Conservation (phyloP, 2,888 invertebrate genomes). For the Tenodera sinensis region DNA sequence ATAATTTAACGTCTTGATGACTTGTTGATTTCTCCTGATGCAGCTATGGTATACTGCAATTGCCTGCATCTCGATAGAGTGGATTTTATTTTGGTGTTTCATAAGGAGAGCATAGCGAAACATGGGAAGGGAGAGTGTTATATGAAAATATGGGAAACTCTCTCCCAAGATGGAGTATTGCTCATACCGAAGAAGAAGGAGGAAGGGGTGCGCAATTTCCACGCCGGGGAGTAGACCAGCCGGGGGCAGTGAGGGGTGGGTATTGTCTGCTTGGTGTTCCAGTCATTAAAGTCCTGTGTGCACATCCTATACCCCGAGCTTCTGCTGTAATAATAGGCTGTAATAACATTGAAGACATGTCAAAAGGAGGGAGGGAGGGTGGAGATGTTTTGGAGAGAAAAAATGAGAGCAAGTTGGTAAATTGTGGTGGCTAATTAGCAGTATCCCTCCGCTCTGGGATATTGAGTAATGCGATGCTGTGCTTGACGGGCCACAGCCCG, state of each 20-base stretch:
- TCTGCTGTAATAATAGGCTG: conserved; percentile 16
- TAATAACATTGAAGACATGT: conserved; percentile 18
- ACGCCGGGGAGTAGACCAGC: not conserved
- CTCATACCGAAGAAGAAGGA: not conserved
- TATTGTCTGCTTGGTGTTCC: conserved; percentile 5
- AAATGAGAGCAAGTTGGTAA: conserved; percentile 9
- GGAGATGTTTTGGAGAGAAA: not conserved
- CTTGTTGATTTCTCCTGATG: too few species aligned
- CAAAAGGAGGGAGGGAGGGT: not conserved
- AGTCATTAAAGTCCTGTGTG: conserved; percentile 11
- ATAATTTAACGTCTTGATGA: too few species aligned
- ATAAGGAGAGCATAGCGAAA: too few species aligned
- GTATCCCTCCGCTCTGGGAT: not conserved
- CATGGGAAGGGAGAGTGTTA: not conserved
- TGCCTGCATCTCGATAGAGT: too few species aligned
- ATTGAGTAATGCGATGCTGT: not conserved
- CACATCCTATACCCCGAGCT: conserved; percentile 1
- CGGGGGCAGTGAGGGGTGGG: not conserved
- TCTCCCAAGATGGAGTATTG: not conserved
- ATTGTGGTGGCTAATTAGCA: conserved; percentile 14
- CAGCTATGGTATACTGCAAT: too few species aligned
- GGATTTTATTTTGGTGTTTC: too few species aligned
- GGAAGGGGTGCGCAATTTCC: not conserved
- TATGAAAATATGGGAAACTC: not conserved
- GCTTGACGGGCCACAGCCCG: not conserved